phyloP scores from a whole-genome alignment of 64 coral and sea anemone species.

The Astreopora myriophthalma region DNA sequence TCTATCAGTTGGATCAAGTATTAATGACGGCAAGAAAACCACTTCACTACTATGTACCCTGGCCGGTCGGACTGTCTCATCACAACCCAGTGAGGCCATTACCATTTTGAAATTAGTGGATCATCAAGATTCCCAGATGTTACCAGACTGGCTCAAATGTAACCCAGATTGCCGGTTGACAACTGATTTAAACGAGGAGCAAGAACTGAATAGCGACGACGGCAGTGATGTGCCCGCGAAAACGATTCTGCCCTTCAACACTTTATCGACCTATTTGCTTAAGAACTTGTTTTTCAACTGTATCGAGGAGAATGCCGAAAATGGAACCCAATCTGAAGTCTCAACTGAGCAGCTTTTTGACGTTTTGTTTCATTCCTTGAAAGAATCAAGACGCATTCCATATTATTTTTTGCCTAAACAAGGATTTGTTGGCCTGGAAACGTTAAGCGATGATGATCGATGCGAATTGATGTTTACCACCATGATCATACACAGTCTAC shows the following conservation, averaged over 20 bases:
- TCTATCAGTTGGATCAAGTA: no score
- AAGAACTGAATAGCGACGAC: neutral
- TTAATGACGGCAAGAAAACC: no score
- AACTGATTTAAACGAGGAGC: neutral
- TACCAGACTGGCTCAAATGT: no score
- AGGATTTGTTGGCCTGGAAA: neutral
- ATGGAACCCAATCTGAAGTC: neutral
- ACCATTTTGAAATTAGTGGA: neutral
- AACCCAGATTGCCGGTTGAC: neutral
- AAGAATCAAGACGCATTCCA: neutral
- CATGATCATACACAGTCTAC: neutral
- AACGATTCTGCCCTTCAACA: conserved; percentile 22
- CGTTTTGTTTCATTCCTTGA: neutral
- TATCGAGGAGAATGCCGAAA: conserved; percentile 1
- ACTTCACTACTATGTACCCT: no score
- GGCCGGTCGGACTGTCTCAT: no score
- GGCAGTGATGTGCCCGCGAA: neutral
- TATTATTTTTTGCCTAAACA: neutral
- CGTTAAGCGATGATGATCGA: neutral
- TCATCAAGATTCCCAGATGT: neutral
- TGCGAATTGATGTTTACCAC: neutral
- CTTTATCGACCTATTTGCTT: conserved; percentile 37
- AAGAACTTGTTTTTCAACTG: conserved; percentile 63
- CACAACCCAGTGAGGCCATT: no score
- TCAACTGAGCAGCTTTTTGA: conserved; percentile 20